phyloP scores from a whole-genome alignment of 2,888 invertebrate species.

The Plutella xylostella region DNA sequence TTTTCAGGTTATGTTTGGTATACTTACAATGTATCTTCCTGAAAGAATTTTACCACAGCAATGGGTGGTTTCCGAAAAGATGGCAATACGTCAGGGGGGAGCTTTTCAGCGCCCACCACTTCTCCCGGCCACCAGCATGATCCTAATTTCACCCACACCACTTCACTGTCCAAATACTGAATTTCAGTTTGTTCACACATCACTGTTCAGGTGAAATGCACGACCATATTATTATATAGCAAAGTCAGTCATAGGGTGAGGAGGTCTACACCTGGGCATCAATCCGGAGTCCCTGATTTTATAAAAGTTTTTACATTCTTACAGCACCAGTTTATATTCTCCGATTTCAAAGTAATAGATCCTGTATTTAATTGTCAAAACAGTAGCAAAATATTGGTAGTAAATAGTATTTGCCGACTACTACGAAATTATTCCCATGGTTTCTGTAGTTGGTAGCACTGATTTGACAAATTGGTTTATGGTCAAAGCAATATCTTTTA shows the following conservation, averaged over 20 bases:
- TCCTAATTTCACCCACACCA: conserved; percentile 88
- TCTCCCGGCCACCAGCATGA: conserved; percentile 90
- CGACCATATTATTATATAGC: conserved; percentile 58
- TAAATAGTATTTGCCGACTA: conserved; percentile 60
- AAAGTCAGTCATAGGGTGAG: conserved; percentile 38
- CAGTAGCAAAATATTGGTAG: conserved; percentile 60
- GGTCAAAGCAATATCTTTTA: background rate
- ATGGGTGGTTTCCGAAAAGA: conserved; percentile 79
- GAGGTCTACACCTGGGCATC: conserved; percentile 30
- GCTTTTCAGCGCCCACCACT: conserved; percentile 72
- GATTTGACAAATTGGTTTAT: conserved; percentile 17
- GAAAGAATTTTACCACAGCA: conserved; percentile 86
- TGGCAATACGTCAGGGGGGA: conserved; percentile 75
- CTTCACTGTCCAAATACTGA: conserved; percentile 77
- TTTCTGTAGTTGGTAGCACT: conserved; percentile 42
- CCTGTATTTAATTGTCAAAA: conserved; percentile 51
- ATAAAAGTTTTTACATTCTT: conserved; percentile 22
- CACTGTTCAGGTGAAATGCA: conserved; percentile 33
- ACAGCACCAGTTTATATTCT: conserved; percentile 22
- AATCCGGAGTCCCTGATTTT: conserved; percentile 13
- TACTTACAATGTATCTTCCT: conserved; percentile 86
- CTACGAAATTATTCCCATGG: conserved; percentile 54
- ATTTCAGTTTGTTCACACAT: conserved; percentile 80
- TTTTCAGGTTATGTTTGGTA: conserved; percentile 16
- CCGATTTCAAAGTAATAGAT: conserved; percentile 21